Percentiles rank a stretch among this genome's conserved stretches.
Evolutionary conservation across 2,888 invertebrate genomes (phyloP).

Genomic region (Brachypterus glaber): DNA sequence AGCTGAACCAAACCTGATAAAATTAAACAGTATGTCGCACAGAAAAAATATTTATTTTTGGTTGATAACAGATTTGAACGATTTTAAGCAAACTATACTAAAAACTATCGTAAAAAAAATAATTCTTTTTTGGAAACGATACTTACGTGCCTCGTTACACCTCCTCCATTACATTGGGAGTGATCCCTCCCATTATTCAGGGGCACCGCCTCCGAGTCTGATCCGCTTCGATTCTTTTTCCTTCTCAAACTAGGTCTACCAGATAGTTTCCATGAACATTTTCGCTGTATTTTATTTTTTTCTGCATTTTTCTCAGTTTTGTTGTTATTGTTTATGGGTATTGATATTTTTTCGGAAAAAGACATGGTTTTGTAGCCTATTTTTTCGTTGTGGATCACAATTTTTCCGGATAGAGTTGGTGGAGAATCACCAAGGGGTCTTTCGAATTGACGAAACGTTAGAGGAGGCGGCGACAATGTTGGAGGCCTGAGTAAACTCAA

Average conservation of each 20-base stretch:
- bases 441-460: slow-evolving; percentile 36
- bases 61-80: no score
- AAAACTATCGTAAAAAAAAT: no score
- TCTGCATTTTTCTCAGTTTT: slow-evolving; percentile 26
- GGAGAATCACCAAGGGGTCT: slow-evolving; percentile 29
- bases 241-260: slow-evolving; percentile 64
- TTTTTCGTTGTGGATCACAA: slow-evolving; percentile 39
- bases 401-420: slow-evolving; percentile 28
- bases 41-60: no score
- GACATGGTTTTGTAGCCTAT: slow-evolving; percentile 38
- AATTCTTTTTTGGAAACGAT: no score
- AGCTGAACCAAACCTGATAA: no score
- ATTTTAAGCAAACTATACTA: no score
- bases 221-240: slow-evolving; percentile 51
- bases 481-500: slow-evolving; percentile 58
- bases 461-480: slow-evolving; percentile 35
- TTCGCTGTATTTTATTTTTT: slow-evolving; percentile 50
- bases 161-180: slow-evolving; percentile 59
- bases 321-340: slow-evolving; percentile 21
- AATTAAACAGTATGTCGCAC: no score
- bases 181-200: slow-evolving; percentile 66
- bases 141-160: slow-evolving; percentile 39
- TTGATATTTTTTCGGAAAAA: slow-evolving; percentile 36
- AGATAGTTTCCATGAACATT: slow-evolving; percentile 63
- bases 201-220: slow-evolving; percentile 52